phyloP scores from a whole-genome alignment of 2,797 vertebrate species.

The Rhinatrema bivittatum region DNA sequence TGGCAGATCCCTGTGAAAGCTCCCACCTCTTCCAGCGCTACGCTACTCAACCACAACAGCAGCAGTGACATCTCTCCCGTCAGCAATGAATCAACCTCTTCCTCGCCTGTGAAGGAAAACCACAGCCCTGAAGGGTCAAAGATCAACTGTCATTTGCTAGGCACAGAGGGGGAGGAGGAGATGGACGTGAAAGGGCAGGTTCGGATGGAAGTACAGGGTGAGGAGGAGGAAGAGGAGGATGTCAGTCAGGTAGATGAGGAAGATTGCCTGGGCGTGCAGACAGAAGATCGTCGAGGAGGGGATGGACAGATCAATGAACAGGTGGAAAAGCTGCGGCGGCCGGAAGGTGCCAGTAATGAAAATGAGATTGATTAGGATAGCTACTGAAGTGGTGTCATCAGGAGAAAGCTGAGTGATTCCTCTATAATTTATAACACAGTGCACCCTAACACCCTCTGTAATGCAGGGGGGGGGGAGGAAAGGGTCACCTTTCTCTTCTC shows the following conservation, averaged over 20 bases:
- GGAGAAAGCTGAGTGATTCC: constrained; percentile 21
- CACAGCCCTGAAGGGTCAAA: constrained; percentile 71
- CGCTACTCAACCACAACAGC: constrained; percentile 77
- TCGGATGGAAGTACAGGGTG: constrained; percentile 90
- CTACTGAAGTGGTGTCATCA: constrained; percentile 12
- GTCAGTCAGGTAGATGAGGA: constrained; percentile 66
- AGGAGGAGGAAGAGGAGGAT: constrained; percentile 70
- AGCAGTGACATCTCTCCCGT: constrained; percentile 97
- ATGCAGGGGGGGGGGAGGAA: no score
- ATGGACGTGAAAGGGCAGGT: constrained; percentile 81
- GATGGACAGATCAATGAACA: constrained; percentile 96
- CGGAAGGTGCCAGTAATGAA: constrained; percentile 91
- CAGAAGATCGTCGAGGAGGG: constrained; percentile 84
- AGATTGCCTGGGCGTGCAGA: constrained; percentile 73
- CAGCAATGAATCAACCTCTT: constrained; percentile 79
- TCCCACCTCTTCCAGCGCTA: constrained; percentile 55
- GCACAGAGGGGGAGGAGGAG: constrained; percentile 46
- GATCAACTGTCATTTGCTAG: constrained; percentile 57
- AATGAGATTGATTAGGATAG: constrained; percentile 78
- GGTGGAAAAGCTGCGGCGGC: constrained; percentile 88
- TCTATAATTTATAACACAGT: constrained; percentile 9
- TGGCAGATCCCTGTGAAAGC: constrained; percentile 95
- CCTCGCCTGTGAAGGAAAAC: constrained; percentile 81
- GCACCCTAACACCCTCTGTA: no score
- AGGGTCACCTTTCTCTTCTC: neutral